These are phyloP conservation scores for Dromaius novaehollandiae DNA, from an alignment of 2,113 vertebrate genomes.

Conservation along the genomic window DNA sequence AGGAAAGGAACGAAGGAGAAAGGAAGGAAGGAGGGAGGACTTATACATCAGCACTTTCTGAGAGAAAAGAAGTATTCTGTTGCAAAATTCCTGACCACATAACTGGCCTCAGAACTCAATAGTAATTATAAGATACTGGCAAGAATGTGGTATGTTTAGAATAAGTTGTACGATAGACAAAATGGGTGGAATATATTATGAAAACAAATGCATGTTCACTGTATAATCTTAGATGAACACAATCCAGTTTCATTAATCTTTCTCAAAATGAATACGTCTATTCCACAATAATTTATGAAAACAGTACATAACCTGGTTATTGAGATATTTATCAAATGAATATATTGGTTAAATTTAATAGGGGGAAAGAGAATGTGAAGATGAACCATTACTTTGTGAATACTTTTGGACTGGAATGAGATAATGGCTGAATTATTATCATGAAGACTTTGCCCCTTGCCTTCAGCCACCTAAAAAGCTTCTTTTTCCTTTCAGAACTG, in stretches of 20 bases:
- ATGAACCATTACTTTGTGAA: not conserved
- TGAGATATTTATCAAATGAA: not conserved
- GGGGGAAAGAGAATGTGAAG: not conserved
- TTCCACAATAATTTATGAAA: not conserved
- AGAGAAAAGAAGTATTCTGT: not conserved
- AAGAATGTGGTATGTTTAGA: not conserved
- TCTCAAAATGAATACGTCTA: not conserved
- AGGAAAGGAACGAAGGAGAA: too few relatives aligned
- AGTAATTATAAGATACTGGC: not conserved
- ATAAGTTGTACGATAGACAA: not conserved
- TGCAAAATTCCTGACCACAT: not conserved
- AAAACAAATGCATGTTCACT: not conserved
- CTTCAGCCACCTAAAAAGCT: not conserved
- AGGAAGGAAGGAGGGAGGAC: not conserved
- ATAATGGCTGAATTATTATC: not conserved
- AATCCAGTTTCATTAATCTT: not conserved
- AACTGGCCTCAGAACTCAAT: not conserved
- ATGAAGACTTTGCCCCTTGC: not conserved
- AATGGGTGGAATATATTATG: not conserved
- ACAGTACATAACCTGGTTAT: not conserved
- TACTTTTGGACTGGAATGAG: not conserved
- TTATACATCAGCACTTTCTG: not conserved
- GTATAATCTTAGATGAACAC: not conserved
- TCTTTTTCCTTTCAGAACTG: not conserved
- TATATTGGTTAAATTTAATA: not conserved